Percentiles rank a stretch among this genome's conserved stretches.
Evolutionary conservation across 2,888 invertebrate genomes (phyloP).

Genomic region (Patella ulyssiponensis): DNA sequence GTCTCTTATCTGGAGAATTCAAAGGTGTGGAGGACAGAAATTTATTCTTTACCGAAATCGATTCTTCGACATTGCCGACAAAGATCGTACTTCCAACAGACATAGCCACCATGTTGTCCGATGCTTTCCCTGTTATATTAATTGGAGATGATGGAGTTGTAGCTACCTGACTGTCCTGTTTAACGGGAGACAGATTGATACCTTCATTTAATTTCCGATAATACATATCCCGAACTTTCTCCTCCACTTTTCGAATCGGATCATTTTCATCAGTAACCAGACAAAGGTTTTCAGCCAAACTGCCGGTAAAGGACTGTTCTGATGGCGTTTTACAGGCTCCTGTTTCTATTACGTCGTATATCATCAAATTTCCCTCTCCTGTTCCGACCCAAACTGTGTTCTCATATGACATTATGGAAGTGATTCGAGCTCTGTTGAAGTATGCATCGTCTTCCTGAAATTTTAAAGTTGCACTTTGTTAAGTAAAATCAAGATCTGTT

Average conservation of each 20-base stretch:
- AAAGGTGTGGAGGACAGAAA: neutral
- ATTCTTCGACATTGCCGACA: neutral
- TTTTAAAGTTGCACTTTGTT: conserved; percentile 10
- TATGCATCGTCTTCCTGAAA: conserved; percentile 69
- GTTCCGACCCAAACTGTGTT: conserved; percentile 74
- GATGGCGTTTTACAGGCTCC: conserved; percentile 51
- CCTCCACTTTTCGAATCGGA: conserved; percentile 26
- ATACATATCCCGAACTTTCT: conserved; percentile 28
- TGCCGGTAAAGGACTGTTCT: conserved; percentile 47
- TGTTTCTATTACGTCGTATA: conserved; percentile 64
- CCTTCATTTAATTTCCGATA: conserved; percentile 19
- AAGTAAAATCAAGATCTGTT: conserved; percentile 9
- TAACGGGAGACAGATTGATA: neutral
- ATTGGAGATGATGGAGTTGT: neutral
- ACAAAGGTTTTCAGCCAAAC: conserved; percentile 33
- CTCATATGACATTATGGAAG: conserved; percentile 70
- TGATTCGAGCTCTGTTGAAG: conserved; percentile 70
- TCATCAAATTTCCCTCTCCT: conserved; percentile 73
- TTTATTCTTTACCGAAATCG: neutral
- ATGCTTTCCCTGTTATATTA: neutral
- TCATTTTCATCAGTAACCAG: conserved; percentile 16
- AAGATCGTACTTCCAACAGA: conserved; percentile 11
- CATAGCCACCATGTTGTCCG: neutral
- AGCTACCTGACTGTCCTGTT: neutral
- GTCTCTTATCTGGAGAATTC: neutral